Evolutionary conservation across 2,113 vertebrate genomes (phyloP).

Genomic region (Chiloscyllium plagiosum): DNA sequence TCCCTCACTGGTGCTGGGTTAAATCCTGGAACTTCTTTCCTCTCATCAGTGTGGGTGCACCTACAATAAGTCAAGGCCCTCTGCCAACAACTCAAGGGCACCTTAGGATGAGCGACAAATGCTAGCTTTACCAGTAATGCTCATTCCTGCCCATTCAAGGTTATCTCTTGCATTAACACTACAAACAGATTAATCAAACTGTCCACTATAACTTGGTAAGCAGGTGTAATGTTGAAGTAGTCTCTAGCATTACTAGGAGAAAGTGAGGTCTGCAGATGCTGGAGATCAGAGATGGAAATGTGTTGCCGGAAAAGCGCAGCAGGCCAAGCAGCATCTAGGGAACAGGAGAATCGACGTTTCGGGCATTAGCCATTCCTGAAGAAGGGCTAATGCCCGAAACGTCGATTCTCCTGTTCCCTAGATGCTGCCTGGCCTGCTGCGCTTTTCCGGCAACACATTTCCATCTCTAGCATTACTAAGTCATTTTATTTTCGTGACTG

Average conservation of each 20-base stretch:
- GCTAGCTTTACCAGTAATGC: not conserved
- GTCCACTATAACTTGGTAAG: not conserved
- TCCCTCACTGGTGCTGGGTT: not conserved
- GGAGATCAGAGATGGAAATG: too few relatives aligned
- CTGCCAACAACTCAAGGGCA: not conserved
- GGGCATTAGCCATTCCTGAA: too few relatives aligned
- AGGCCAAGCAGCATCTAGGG: too few relatives aligned
- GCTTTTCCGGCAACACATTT: too few relatives aligned
- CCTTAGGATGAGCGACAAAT: not conserved
- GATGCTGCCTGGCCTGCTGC: too few relatives aligned
- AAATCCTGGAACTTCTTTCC: not conserved
- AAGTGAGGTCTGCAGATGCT: too few relatives aligned
- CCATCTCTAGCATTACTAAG: not conserved
- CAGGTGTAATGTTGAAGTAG: not conserved
- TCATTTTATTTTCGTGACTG: not conserved
- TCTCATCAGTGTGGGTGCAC: not conserved
- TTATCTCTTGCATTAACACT: not conserved
- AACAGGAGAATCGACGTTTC: too few relatives aligned
- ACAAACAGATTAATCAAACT: not conserved
- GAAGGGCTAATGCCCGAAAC: too few relatives aligned
- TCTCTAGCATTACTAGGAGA: not conserved
- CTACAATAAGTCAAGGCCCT: not conserved
- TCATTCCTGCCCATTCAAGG: not conserved
- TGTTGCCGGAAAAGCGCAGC: too few relatives aligned
- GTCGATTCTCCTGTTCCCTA: too few relatives aligned